Evolutionary conservation across 2,888 invertebrate species (phyloP), one percentile per base, ranked within the genome.

Genomic region (Oeneis ivallda): DNA sequence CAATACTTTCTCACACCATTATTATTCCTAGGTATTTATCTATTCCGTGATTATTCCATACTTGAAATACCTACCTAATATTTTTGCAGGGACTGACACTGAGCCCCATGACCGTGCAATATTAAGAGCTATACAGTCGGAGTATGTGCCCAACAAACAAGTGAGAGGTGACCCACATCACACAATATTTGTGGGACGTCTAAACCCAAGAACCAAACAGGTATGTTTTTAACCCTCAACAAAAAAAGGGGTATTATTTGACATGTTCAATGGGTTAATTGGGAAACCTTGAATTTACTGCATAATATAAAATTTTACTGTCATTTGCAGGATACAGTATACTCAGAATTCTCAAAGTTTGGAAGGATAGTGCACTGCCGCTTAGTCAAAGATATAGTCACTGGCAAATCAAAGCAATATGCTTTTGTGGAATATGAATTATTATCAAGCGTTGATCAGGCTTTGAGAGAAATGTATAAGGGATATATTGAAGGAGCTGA

Each of bases 341-440:
- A 83, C 66, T 80, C 88, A 32, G 89, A 93, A 72, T 94, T 95
- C 84, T 89, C 93, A 70, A 93, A 93, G 79, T 94, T 93, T 90
- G 95, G 96, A 11, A 89, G 93, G 80, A 89, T 96, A 68, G 78
- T 93, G 74, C 83, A 93, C 70, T 93, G 95, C 79, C 85, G 93
- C 64, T 75, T 98, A 63, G 93, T 98, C 4, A 93, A 94, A 74
- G 97, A 98, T 78, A 93, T 97, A 58, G 95, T 98, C 0, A 98
- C 97, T 0, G 96, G 97, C 0, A 93, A 94, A 76, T 96, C 97
- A 0, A 95, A 95, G 81, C 94, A 96, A 62, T 98, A 98, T 79
- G 97, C 95, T 0, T 98, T 98, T 83, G 93, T 98, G n/a, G 97
- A 97, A 84, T 97, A 93, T 86, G 93, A 94, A 71, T 92, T 90